Evolutionary conservation across 1,140 invertebrate species (phyloP).

Genomic region (Druon quercuslanigerum): DNA sequence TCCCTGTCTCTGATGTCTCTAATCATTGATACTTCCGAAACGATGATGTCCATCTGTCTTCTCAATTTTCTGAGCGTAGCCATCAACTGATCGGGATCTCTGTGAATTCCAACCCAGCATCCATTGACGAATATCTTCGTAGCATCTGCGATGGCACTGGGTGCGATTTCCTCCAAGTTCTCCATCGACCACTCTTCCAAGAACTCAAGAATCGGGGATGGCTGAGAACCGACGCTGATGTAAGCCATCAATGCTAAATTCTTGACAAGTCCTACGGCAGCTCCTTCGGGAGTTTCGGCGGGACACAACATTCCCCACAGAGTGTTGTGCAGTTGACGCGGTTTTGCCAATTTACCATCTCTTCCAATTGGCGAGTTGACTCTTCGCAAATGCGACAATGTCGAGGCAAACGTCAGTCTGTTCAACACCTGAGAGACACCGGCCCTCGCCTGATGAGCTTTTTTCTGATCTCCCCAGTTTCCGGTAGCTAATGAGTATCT

Average conservation of each 20-base stretch:
- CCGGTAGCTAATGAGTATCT: slow-evolving; percentile 60
- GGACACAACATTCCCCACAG: slow-evolving; percentile 63
- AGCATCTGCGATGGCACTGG: slow-evolving; percentile 54
- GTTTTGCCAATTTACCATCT: slow-evolving; percentile 60
- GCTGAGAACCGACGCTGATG: slow-evolving; percentile 59
- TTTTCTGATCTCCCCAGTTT: slow-evolving; percentile 63
- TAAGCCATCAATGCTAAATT: slow-evolving; percentile 62
- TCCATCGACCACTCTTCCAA: slow-evolving; percentile 65
- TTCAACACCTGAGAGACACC: slow-evolving; percentile 62
- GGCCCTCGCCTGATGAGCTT: slow-evolving; percentile 56
- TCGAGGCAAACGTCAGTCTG: slow-evolving; percentile 58
- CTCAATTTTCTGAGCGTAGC: slow-evolving; percentile 56
- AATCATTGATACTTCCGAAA: slow-evolving; percentile 60
- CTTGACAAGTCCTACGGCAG: slow-evolving; percentile 60
- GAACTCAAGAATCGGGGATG: slow-evolving; percentile 60
- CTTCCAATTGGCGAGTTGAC: slow-evolving; percentile 61
- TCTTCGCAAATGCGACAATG: slow-evolving; percentile 57
- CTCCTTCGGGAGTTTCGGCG: slow-evolving; percentile 59
- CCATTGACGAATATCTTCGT: slow-evolving; percentile 62
- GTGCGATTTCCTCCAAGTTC: slow-evolving; percentile 59
- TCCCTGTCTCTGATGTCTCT: slow-evolving; percentile 60
- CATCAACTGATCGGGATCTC: slow-evolving; percentile 61
- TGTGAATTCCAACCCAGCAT: slow-evolving; percentile 62
- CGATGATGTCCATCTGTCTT: slow-evolving; percentile 61
- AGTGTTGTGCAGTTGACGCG: slow-evolving; percentile 61